Evolutionary conservation across 1,140 invertebrate genomes (phyloP), one percentile per base, ranked within the genome.

Genomic region (Bombus waltoni): DNA sequence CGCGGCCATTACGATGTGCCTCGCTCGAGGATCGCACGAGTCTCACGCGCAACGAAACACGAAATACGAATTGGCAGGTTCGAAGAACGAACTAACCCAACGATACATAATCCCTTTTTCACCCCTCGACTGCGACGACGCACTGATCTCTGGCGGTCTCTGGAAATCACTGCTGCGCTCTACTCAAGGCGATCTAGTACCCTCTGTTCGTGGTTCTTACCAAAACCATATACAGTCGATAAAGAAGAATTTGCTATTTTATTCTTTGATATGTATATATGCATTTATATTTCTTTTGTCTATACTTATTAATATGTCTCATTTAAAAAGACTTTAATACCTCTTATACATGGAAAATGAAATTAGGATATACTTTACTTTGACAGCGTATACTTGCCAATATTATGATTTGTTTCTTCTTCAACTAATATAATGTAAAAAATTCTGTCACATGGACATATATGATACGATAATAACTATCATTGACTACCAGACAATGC

Each of bases 1-100:
- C 76, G 89, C 89, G 25, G 86, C 86, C 89, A 90, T 90, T 85
- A 88, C 74, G 81, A 84, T 85, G 81, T 57, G 59, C 86, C 66
- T 77, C 81, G 81, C 75, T 85, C 77, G 83, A 85, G 70, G 85
- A 83, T 65, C 81, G 66, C 80, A 40, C 68, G 57, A 77, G 57
- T 72, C 57, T 83, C 38, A 74, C 53, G 53, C 74, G 85, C 81
- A 77, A 72, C 57, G 72, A 83, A 86, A 83, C 66, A 77, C 73
- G 74, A 87, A 87, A 81, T 78, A 87, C 68, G 74, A 82, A 87
- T 78, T 66, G 81, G 74, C 81, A 87, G 81, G 40, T 72, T 83
- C 80, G 81, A 59, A 83, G 73, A 68, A 77, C 65, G 57, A 71
- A 77, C 85, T 70, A 75, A 85, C 71, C 76, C 86, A 80, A 74